Base-by-base conservation (phyloP, 2,888 invertebrate genomes). In the Protophormia terraenovae region DNA sequence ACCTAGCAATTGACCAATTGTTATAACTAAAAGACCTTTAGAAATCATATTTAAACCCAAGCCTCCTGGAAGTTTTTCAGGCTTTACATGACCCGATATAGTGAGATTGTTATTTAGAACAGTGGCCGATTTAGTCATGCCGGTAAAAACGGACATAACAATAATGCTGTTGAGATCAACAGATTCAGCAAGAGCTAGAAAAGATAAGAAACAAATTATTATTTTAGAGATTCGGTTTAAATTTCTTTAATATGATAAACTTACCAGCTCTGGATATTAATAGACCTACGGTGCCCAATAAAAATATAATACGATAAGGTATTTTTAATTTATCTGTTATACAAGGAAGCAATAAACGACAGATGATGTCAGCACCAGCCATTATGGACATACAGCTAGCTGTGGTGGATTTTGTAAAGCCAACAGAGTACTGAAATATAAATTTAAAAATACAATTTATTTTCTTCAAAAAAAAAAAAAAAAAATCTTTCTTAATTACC, bases 21-120 rank as follows among this genome's bases (percentile, higher is more conserved):
- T 94, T 6, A 96, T 94, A 0, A 96, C 95, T 38, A 95, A 93
- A 1, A 96, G 89, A 3, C 96, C 96, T 93, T 96, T 96, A 0
- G 94, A 93, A 64, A 96, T 93, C 96, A 96, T 96, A 87, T 95
- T 96, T 1, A 96, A 93, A 0, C 96, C 96, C 2, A 96, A 93
- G 0, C 96, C 96, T 0, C 95, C 95, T 0, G 96, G 95, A 0
- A 96, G 89, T 87, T 94, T 93, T 8, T 93, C 95, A 84, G 94
- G 93, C 14, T 93, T 93, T 86, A 95, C 95, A 89, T 95, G 93
- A 86, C 95, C 95, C 0, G 96, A 95, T 66, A 96, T 94, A 0
- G 95, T 94, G 53, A 96, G 93, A 89, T 95, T 96, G 89, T 96
- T 95, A 86, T 95, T 95, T 0, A 96, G 95, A n/a, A 96, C 95